Conservation (phyloP, 2,113 vertebrate species). For the Myxocyprinus asiaticus region DNA sequence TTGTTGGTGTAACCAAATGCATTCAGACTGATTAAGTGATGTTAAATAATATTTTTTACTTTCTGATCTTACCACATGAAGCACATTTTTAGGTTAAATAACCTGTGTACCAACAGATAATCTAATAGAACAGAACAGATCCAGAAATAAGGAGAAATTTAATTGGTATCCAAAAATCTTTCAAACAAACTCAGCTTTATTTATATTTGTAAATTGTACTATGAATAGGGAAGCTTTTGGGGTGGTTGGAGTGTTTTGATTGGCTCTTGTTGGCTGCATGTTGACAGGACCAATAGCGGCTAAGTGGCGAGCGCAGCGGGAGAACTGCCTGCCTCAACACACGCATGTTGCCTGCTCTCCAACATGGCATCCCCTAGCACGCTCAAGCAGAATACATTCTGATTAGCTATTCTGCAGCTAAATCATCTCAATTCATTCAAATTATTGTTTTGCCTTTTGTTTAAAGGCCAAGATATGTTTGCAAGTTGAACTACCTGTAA, state of each 20-base stretch:
- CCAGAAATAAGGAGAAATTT: background rate
- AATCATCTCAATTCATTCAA: slow-evolving; percentile 80
- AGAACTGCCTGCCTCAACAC: slow-evolving; percentile 51
- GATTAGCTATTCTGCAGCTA: slow-evolving; percentile 76
- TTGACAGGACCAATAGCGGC: slow-evolving; percentile 54
- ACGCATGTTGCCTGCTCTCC: slow-evolving; percentile 50
- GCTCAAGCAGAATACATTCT: slow-evolving; percentile 74
- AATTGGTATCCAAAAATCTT: slow-evolving; percentile 27
- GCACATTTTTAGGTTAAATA: background rate
- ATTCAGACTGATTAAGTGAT: no score
- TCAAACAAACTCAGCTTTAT: slow-evolving; percentile 53
- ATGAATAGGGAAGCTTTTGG: slow-evolving; percentile 61
- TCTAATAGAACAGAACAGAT: background rate
- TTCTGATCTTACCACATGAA: no score
- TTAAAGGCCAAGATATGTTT: slow-evolving; percentile 72
- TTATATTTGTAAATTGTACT: slow-evolving; percentile 67
- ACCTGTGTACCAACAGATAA: background rate
- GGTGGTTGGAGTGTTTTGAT: slow-evolving; percentile 59
- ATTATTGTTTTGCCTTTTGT: slow-evolving; percentile 82
- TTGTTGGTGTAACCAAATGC: background rate
- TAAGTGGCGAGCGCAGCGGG: slow-evolving; percentile 60
- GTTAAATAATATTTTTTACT: no score
- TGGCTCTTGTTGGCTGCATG: slow-evolving; percentile 64
- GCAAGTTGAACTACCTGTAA: slow-evolving; percentile 72
- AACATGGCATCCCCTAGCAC: slow-evolving; percentile 54